These are phyloP conservation scores for Tragulus kanchil DNA, from an alignment of 2,113 vertebrate genomes.

Conservation along the genomic window DNA sequence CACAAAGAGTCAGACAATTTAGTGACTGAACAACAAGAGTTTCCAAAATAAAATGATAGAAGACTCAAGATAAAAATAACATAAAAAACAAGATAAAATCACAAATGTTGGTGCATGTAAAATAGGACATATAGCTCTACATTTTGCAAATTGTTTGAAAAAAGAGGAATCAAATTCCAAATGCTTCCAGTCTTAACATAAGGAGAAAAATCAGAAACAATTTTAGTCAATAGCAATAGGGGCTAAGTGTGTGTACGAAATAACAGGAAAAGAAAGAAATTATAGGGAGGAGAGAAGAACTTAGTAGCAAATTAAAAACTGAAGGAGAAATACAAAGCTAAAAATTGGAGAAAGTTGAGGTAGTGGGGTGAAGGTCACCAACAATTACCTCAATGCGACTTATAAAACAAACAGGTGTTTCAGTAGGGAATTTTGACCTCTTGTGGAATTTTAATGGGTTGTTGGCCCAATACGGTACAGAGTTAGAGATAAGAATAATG, in stretches of 20 bases:
- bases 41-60: slow-evolving; percentile 32
- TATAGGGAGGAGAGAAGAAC: not conserved
- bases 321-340: not conserved
- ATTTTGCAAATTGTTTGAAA: slow-evolving; percentile 16
- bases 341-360: not conserved
- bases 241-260: not conserved
- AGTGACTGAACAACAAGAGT: not conserved
- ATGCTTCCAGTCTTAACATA: not conserved
- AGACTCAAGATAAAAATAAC: not conserved
- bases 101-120: not conserved
- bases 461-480: not conserved
- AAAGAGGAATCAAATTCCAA: not conserved
- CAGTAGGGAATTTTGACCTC: not conserved
- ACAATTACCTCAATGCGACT: not conserved
- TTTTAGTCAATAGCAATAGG: not conserved
- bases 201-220: not conserved
- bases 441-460: not conserved
- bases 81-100: not conserved
- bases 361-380: not conserved
- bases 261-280: not conserved
- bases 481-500: not conserved
- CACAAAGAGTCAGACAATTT: not conserved
- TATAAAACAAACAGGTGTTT: not conserved
- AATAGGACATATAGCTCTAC: not conserved
- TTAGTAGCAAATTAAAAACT: not conserved